A percentile compares a stretch with the other conserved stretches of the same genome.
Evolutionary conservation across 2,888 invertebrate genomes (phyloP).

Genomic region (Phengaris arion): DNA sequence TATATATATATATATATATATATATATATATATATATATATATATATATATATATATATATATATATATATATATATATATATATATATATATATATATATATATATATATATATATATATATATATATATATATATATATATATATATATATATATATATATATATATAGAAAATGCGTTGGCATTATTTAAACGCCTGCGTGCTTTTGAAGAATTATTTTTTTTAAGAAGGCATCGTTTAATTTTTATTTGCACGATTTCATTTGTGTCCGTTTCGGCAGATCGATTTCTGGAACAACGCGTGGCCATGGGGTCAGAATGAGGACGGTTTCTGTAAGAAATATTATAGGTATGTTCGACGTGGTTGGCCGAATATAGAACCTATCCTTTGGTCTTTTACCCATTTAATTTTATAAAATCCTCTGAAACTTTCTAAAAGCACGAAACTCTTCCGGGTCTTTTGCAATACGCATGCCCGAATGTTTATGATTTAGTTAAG

Average conservation of each 20-base stretch:
- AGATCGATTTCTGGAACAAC: slow-evolving; percentile 83
- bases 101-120: no score
- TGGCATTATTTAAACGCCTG: background rate
- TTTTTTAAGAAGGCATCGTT: slow-evolving; percentile 32
- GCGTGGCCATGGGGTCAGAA: slow-evolving; percentile 81
- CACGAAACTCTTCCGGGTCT: background rate
- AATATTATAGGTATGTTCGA: slow-evolving; percentile 78
- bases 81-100: no score
- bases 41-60: no score
- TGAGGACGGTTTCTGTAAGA: slow-evolving; percentile 56
- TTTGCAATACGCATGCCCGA: background rate
- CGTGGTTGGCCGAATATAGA: background rate
- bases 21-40: no score
- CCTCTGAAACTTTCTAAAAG: background rate
- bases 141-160: no score
- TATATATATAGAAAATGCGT: no score
- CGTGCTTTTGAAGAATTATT: background rate
- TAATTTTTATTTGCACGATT: slow-evolving; percentile 66
- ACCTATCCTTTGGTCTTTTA: background rate
- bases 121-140: no score
- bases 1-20: no score
- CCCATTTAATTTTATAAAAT: background rate
- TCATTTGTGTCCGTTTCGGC: slow-evolving; percentile 49
- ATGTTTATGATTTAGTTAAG: background rate
- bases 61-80: no score